A percentile compares a stretch with the other conserved stretches of the same genome.
phyloP scores from a whole-genome alignment of 2,797 vertebrate genomes.

The Gobio occitaniae region DNA sequence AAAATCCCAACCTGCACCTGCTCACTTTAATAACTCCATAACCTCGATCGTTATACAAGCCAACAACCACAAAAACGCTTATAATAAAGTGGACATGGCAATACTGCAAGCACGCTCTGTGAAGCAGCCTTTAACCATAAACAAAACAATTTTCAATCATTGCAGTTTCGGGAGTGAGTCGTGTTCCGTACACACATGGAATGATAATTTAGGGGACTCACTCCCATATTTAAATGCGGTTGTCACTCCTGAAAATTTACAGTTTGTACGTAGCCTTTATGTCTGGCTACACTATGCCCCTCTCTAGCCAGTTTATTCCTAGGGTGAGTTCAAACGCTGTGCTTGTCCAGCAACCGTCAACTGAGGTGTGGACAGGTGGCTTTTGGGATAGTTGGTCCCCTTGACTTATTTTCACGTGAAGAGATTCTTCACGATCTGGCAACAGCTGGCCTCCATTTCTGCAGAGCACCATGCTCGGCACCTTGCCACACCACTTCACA shows the following conservation, averaged over 20 bases:
- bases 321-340: conserved; percentile 10
- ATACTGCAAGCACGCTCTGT: not conserved
- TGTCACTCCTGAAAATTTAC: not conserved
- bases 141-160: not conserved
- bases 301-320: not conserved
- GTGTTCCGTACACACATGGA: not conserved
- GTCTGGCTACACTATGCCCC: not conserved
- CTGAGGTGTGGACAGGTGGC: conserved; percentile 37
- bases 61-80: no score
- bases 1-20: no score
- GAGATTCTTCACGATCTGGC: conserved; percentile 68
- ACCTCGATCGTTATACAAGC: no score
- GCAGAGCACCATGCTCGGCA: conserved; percentile 77
- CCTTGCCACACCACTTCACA: conserved; percentile 90
- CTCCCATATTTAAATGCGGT: not conserved
- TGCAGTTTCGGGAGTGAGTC: not conserved
- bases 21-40: no score
- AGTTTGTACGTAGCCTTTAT: not conserved
- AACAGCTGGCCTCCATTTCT: conserved; percentile 85
- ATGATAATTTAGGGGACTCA: not conserved
- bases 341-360: conserved; percentile 45
- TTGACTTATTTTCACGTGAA: conserved; percentile 63
- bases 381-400: conserved; percentile 35
- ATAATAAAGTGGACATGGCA: no score
- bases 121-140: not conserved